Evolutionary conservation across 2,888 invertebrate species (phyloP).

Genomic region (Hyppa rectilinea): DNA sequence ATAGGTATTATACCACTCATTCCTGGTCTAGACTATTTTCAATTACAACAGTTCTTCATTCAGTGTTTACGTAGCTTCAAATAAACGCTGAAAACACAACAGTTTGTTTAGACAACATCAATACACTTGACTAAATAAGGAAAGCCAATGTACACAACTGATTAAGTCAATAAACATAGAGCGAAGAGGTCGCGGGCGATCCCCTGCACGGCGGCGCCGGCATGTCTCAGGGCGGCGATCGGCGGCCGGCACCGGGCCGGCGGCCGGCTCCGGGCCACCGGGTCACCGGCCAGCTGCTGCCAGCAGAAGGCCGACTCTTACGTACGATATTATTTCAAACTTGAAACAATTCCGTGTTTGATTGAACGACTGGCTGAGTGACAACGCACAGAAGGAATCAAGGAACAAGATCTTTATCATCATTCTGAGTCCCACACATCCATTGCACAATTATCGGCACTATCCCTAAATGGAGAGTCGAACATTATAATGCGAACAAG

Average conservation of each 20-base stretch:
- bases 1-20: background rate
- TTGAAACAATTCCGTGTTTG: background rate
- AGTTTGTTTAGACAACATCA: slow-evolving; percentile 20
- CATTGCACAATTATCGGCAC: background rate
- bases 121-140: slow-evolving; percentile 24
- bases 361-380: no score
- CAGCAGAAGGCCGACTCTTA: slow-evolving; percentile 7
- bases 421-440: background rate
- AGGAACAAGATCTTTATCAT: background rate
- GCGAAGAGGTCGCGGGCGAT: slow-evolving; percentile 5
- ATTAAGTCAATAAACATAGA: slow-evolving; percentile 28
- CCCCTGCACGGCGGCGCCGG: slow-evolving; percentile 24
- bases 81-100: no score
- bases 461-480: background rate
- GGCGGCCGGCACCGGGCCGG: slow-evolving; percentile 5
- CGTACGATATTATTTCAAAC: background rate
- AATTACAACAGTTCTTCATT: no score
- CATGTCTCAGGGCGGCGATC: slow-evolving; percentile 44
- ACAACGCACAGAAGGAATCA: background rate
- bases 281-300: background rate
- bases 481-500: background rate
- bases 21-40: background rate
- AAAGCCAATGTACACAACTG: slow-evolving; percentile 32
- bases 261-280: background rate
- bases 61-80: background rate